These are phyloP conservation scores for Pachyseris speciosa DNA, from an alignment of 64 coral and sea anemone genomes.

Conservation along the genomic window DNA sequence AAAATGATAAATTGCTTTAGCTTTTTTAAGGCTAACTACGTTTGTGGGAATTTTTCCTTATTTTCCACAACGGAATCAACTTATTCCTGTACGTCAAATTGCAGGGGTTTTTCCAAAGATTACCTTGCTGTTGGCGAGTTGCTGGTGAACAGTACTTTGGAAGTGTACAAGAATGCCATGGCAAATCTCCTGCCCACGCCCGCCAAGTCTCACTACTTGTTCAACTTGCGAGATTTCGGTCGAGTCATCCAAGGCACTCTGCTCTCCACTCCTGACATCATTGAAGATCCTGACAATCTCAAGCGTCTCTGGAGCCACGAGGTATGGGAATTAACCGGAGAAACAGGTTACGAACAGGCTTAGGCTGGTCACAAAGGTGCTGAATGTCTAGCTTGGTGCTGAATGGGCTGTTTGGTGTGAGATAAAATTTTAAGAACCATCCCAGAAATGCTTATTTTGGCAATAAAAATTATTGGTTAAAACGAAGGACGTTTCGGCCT, in stretches of 20 bases:
- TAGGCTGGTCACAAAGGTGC: no score
- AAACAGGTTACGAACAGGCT: background rate
- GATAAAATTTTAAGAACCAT: no score
- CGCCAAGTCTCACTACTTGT: conserved; percentile 97
- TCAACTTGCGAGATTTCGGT: conserved; percentile 98
- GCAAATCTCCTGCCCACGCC: conserved; percentile 90
- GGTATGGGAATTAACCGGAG: conserved; percentile 41
- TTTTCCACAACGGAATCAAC: background rate
- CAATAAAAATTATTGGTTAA: no score
- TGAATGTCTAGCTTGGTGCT: no score
- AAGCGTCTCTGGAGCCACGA: conserved; percentile 96
- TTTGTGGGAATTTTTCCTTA: no score
- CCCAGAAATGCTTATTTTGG: no score
- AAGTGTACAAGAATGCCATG: conserved; percentile 96
- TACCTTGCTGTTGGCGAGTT: conserved; percentile 88
- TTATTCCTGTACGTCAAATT: background rate
- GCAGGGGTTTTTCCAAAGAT: conserved; percentile 95
- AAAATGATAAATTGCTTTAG: no score
- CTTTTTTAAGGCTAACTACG: no score
- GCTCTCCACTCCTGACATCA: conserved; percentile 86
- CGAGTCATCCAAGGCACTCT: conserved; percentile 97
- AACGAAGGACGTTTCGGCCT: no score
- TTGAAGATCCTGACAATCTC: conserved; percentile 76
- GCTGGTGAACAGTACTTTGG: conserved; percentile 80
- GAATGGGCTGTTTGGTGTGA: no score